phyloP scores from a whole-genome alignment of 2,888 invertebrate species.

The Campopleginae sp. region DNA sequence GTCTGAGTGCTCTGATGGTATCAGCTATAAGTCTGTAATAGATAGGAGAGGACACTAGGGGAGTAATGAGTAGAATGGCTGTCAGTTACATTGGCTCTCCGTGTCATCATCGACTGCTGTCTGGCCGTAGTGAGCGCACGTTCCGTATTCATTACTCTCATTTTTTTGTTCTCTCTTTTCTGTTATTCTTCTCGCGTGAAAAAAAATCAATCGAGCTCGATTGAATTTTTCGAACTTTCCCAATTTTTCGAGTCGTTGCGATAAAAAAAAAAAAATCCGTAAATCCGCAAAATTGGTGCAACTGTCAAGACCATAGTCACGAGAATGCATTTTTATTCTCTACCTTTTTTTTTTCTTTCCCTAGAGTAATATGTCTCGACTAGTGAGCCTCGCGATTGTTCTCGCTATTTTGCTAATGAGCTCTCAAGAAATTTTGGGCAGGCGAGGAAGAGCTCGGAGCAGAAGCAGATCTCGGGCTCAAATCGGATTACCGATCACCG shows the following conservation, averaged over 20 bases:
- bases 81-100: slow-evolving; percentile 82
- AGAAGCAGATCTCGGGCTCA: slow-evolving; percentile 93
- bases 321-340: not conserved
- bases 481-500: slow-evolving; percentile 94
- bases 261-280: not conserved
- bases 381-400: slow-evolving; percentile 71
- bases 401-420: slow-evolving; percentile 79
- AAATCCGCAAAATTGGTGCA: not conserved
- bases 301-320: not conserved
- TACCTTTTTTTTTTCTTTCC: not conserved
- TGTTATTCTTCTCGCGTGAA: not conserved
- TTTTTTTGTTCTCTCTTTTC: slow-evolving; percentile 22
- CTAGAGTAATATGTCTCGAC: slow-evolving; percentile 75
- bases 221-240: not conserved
- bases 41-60: slow-evolving; percentile 83
- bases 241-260: not conserved
- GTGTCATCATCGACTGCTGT: slow-evolving; percentile 79
- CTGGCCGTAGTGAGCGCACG: slow-evolving; percentile 76
- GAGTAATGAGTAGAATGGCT: slow-evolving; percentile 81
- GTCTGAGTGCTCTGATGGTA: slow-evolving; percentile 68
- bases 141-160: slow-evolving; percentile 51
- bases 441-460: slow-evolving; percentile 90
- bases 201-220: not conserved
- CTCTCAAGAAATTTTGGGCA: slow-evolving; percentile 83
- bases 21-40: slow-evolving; percentile 81